Conservation (phyloP, 2,113 vertebrate species). For the Zapus hudsonius region DNA sequence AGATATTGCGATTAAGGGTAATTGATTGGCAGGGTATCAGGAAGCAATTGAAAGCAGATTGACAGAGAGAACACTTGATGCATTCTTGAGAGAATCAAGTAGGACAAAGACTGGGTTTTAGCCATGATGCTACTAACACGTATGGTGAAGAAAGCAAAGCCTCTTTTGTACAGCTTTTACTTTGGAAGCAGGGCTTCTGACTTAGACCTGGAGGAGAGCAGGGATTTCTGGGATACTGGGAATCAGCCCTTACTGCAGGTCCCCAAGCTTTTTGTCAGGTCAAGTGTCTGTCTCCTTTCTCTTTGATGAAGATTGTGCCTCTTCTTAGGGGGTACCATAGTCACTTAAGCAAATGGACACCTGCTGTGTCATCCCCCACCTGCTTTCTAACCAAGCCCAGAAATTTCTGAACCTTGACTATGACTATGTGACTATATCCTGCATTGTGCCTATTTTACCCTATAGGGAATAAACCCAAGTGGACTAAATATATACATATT, state of each 20-base stretch:
- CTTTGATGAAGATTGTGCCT: constrained; percentile 43
- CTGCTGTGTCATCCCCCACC: constrained; percentile 28
- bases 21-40: not conserved
- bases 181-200: not conserved
- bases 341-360: constrained; percentile 61
- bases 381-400: constrained; percentile 56
- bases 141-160: not conserved
- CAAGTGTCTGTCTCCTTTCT: constrained; percentile 30
- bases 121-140: not conserved
- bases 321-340: constrained; percentile 1
- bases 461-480: not conserved
- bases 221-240: not conserved
- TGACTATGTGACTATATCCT: not conserved
- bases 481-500: not conserved
- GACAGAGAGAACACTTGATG: not conserved
- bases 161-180: not conserved
- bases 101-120: not conserved
- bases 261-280: not conserved
- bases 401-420: constrained; percentile 52
- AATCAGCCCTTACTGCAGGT: not conserved
- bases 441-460: not conserved
- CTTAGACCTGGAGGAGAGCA: not conserved
- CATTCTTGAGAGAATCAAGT: not conserved
- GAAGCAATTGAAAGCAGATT: not conserved
- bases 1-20: not conserved